A percentile compares a stretch with the other conserved stretches of the same genome.
Conservation (phyloP, 2,888 invertebrate species). For the Drosophila parthenogenetica region DNA sequence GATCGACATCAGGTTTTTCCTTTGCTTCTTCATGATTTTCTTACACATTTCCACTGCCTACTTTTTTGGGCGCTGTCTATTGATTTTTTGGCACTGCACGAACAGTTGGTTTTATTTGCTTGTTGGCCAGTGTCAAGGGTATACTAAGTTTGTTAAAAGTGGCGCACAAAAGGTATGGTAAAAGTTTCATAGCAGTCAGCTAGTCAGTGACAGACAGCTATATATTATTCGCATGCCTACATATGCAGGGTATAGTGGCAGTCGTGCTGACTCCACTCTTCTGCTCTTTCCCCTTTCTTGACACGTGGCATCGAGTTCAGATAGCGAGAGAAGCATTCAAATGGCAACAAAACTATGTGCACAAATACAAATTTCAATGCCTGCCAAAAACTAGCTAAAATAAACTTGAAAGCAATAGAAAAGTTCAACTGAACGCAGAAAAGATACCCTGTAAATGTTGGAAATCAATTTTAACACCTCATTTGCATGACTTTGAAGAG, state of each 20-base stretch:
- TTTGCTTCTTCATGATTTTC: constrained; percentile 60
- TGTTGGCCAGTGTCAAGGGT: neutral
- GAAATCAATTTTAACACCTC: neutral
- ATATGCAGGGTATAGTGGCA: neutral
- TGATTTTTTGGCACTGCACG: constrained; percentile 61
- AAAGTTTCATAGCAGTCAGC: too few relatives aligned
- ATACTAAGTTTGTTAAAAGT: neutral
- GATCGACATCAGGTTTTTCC: constrained; percentile 34
- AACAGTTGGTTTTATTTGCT: neutral
- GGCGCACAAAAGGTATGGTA: too few relatives aligned
- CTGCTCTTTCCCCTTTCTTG: constrained; percentile 22
- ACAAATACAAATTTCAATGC: constrained; percentile 46
- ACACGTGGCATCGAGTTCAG: constrained; percentile 44
- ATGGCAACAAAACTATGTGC: constrained; percentile 55
- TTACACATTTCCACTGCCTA: constrained; percentile 34
- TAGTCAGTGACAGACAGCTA: too few relatives aligned
- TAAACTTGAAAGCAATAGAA: neutral
- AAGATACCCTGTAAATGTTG: neutral
- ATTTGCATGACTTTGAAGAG: neutral
- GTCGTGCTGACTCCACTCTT: neutral
- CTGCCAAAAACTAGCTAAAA: constrained; percentile 19
- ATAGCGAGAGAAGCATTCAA: constrained; percentile 28
- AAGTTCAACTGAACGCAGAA: neutral
- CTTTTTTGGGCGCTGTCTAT: constrained; percentile 54
- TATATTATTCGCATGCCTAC: too few relatives aligned